Base-by-base conservation (phyloP, 2,797 vertebrate genomes). In the Urocyon cinereoargenteus region DNA sequence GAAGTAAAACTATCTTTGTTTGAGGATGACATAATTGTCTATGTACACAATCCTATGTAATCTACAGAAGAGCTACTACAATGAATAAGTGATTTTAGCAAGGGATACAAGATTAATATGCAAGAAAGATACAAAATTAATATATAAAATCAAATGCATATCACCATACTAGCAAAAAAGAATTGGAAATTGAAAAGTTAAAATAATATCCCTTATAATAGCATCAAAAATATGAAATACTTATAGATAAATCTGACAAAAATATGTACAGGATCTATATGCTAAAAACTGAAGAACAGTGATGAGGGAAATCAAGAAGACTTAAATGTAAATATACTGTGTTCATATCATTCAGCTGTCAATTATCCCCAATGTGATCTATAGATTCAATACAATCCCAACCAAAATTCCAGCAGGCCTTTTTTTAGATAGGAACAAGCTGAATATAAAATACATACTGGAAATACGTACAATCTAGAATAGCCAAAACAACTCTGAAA, bases 311-410 rank as follows among this genome's bases (percentile, higher is more conserved):
- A 95, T 62, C n/a, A 82, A 55, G 19, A 55, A 45, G 34, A 77
- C 24, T 28, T 94, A 85, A 92, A 4, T 31, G 19, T 59, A 92
- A 97, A 86, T 61, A 90, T 34, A 55, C 31, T 51, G 4, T 62
- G 28, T 61, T 96, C 26, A 75, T 55, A 79, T 66, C 82, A 6
- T 57, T 79, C 96, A 91, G 49, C 36, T 97, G 21, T 70, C 86
- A 61, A 4, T 77, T 89, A 34, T 92, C 31, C 34, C 10, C 13
- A 55, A 59, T 72, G 92, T 91, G 26, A 72, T 86, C 45, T 78
- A 18, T 28, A 84, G 6, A 64, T 82, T 62, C 19, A 83, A 86
- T 1, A 59, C 31, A 93, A 78, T 86, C 49, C 49, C 21, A 95
- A 64, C n/a, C 19, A 90, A 94, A 96, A 85, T 88, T 28, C 53